phyloP scores from a whole-genome alignment of 2,113 vertebrate species.

The Neofelis nebulosa region DNA sequence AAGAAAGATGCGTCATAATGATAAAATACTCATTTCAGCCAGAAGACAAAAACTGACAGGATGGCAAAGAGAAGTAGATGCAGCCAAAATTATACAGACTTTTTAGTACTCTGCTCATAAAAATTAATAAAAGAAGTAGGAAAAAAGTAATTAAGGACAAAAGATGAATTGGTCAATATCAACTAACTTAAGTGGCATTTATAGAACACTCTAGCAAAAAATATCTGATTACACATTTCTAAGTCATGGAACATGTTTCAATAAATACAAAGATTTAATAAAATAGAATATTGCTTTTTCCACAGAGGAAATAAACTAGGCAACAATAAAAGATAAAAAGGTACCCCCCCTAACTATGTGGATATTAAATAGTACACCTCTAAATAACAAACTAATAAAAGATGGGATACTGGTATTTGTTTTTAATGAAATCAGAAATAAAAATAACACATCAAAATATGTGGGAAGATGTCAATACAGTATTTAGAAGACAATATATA shows the following conservation, averaged over 20 bases:
- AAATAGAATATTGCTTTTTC: not conserved
- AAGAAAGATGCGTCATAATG: not conserved
- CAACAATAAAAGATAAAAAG: not conserved
- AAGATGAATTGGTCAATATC: not conserved
- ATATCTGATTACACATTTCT: not conserved
- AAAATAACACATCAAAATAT: not conserved
- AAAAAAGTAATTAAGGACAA: not conserved
- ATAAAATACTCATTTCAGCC: not conserved
- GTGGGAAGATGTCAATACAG: not conserved
- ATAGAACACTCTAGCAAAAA: not conserved
- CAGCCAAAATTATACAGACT: not conserved
- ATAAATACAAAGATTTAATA: not conserved
- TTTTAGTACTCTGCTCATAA: not conserved
- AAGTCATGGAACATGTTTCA: no score
- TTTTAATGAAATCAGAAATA: not conserved
- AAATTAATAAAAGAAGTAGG: not conserved
- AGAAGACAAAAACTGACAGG: not conserved
- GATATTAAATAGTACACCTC: not conserved
- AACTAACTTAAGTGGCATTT: not conserved
- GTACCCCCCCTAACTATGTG: not conserved
- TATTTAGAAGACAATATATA: not conserved
- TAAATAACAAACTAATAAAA: not conserved
- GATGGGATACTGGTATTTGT: not conserved
- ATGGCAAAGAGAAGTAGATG: not conserved
- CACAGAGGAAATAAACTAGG: not conserved